Evolutionary conservation across 1,140 invertebrate genomes (phyloP).

Genomic region (Tribolium madens): DNA sequence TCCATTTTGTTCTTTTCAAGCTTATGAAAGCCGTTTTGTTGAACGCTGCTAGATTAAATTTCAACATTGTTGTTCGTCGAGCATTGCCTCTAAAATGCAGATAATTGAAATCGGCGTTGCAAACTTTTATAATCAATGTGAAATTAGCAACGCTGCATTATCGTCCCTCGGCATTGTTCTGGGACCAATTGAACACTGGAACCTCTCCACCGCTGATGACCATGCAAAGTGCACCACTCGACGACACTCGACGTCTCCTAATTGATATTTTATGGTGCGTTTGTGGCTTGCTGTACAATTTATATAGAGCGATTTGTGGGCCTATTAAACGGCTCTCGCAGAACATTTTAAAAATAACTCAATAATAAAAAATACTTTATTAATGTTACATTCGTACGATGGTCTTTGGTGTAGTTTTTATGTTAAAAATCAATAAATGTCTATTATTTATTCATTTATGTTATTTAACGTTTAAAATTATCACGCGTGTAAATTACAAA

Average conservation of each 20-base stretch:
- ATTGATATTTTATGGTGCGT: conserved; percentile 24
- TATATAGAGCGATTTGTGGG: neutral
- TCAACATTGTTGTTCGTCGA: conserved; percentile 40
- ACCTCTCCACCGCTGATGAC: conserved; percentile 27
- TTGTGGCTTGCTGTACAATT: neutral
- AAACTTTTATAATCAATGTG: conserved; percentile 32
- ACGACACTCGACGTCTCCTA: conserved; percentile 5
- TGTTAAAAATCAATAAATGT: too few species aligned
- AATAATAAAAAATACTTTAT: too few species aligned
- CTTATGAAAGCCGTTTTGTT: conserved; percentile 44
- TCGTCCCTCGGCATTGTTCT: conserved; percentile 1
- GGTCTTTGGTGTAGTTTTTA: too few species aligned
- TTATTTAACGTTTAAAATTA: too few species aligned
- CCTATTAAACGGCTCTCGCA: too few species aligned
- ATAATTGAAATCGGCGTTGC: conserved; percentile 24
- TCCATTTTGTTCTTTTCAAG: conserved; percentile 36
- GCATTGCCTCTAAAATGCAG: conserved; percentile 34
- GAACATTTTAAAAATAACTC: too few species aligned
- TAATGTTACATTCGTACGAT: too few species aligned
- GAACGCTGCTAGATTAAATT: conserved; percentile 43
- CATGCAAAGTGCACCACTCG: conserved; percentile 26
- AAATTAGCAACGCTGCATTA: conserved; percentile 28
- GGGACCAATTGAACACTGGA: conserved; percentile 7
- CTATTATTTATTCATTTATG: too few species aligned
- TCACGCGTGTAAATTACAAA: too few species aligned